A percentile compares a stretch with the other conserved stretches of the same genome.
Conservation (phyloP, 2,113 vertebrate genomes). For the Phodopus roborovskii region DNA sequence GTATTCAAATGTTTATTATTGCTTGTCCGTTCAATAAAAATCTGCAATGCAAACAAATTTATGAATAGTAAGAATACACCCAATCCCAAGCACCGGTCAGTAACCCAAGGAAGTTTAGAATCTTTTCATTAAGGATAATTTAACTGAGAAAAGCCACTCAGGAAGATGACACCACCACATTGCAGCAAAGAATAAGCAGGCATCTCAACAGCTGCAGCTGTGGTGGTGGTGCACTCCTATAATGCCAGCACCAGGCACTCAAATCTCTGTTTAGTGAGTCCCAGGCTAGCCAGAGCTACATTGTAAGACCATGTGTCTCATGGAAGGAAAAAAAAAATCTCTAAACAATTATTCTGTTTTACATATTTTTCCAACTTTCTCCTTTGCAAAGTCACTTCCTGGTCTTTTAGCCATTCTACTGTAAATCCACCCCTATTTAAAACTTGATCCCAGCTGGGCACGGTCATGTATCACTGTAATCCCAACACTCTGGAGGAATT, state of each 20-base stretch:
- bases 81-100: not conserved
- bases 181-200: not conserved
- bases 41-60: conserved; percentile 86
- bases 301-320: not conserved
- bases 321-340: not conserved
- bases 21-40: conserved; percentile 98
- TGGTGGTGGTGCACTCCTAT: not conserved
- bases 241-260: not conserved
- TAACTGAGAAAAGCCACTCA: conserved; percentile 20
- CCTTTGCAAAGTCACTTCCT: conserved; percentile 35
- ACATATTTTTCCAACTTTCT: conserved; percentile 13
- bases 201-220: not conserved
- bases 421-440: not conserved
- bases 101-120: conserved; percentile 28
- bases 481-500: too few relatives aligned
- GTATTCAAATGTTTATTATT: conserved; percentile 99
- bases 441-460: not conserved
- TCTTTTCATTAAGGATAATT: conserved; percentile 47
- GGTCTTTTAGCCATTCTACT: not conserved
- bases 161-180: not conserved
- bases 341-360: not conserved
- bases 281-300: not conserved
- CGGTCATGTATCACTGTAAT: not conserved
- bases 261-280: not conserved
- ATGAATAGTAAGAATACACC: not conserved